phyloP scores from a whole-genome alignment of 2,113 vertebrate species.

The Psammodynastes pulverulentus region DNA sequence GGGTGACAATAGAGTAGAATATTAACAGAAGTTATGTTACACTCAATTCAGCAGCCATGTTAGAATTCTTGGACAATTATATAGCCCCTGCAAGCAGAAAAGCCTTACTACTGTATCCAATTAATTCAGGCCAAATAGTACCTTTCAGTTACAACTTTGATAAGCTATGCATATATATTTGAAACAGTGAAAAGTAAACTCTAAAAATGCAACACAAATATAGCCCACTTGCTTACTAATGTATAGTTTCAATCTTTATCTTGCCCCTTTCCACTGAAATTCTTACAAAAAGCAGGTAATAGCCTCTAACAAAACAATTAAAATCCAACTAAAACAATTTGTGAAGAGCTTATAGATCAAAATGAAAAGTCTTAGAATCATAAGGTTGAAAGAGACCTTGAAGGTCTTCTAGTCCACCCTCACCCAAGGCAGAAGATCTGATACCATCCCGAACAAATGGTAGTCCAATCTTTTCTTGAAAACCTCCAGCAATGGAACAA shows the following conservation, averaged over 20 bases:
- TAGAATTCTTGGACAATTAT: neutral
- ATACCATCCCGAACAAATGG: neutral
- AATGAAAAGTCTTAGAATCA: neutral
- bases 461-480: neutral
- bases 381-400: neutral
- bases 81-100: neutral
- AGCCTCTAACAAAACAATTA: neutral
- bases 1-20: neutral
- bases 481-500: neutral
- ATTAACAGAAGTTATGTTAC: neutral
- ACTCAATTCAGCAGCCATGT: neutral
- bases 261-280: neutral
- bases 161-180: neutral
- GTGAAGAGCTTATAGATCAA: neutral
- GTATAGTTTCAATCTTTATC: neutral
- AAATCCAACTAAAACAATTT: neutral
- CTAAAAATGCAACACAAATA: neutral
- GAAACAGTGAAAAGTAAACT: neutral
- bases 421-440: neutral
- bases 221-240: neutral
- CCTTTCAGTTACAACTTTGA: neutral
- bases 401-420: neutral
- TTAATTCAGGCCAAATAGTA: neutral
- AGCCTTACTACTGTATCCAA: neutral
- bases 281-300: neutral